Conservation (phyloP, 2,797 vertebrate species). For the Geotrypetes seraphini region DNA sequence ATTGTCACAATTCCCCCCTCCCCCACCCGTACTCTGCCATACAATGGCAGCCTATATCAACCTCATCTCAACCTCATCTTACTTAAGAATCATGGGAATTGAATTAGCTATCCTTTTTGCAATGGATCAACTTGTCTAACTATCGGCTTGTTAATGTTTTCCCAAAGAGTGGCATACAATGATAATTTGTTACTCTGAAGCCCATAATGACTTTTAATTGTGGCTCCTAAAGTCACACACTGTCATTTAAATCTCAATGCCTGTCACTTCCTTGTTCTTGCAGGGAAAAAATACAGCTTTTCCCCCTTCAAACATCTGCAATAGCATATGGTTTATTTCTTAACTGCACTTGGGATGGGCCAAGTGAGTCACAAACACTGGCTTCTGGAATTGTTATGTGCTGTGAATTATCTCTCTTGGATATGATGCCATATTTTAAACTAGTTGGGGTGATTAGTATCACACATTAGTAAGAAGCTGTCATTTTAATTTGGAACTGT, state of each 20-base stretch:
- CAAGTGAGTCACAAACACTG: slow-evolving; percentile 16
- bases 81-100: no score
- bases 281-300: slow-evolving; percentile 21
- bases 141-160: slow-evolving; percentile 40
- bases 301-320: slow-evolving; percentile 27
- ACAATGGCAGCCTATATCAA: no score
- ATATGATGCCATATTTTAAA: no score
- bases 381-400: slow-evolving; percentile 16
- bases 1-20: no score
- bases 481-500: no score
- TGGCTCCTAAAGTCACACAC: slow-evolving; percentile 26
- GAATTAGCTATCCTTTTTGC: neutral
- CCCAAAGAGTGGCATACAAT: slow-evolving; percentile 20
- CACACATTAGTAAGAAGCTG: no score
- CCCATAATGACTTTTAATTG: slow-evolving; percentile 40
- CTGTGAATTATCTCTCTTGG: slow-evolving; percentile 12
- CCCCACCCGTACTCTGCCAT: no score
- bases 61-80: no score
- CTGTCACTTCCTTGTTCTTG: slow-evolving; percentile 19
- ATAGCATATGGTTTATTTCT: slow-evolving; percentile 20
- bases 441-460: no score
- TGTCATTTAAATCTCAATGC: slow-evolving; percentile 44
- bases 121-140: slow-evolving; percentile 14
- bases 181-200: slow-evolving; percentile 38
- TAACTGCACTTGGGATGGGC: neutral